Base-by-base conservation (phyloP, 2,113 vertebrate genomes). In the Leptosomus discolor region DNA sequence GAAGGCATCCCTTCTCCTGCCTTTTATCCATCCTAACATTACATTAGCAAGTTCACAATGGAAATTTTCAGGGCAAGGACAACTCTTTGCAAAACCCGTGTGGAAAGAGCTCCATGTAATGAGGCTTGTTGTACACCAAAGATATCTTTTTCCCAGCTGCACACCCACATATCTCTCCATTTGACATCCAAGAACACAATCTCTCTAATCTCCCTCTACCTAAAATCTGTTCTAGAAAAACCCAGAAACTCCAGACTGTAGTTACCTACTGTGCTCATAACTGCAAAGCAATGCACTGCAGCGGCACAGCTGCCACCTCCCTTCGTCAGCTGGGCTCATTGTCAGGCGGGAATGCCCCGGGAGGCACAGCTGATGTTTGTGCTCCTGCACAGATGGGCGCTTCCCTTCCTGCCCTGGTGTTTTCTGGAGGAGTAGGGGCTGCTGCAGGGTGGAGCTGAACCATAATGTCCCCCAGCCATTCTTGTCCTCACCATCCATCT, bases 351-450 rank as follows among this genome's bases (percentile, higher is more conserved):
- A 67, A 82, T 37, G 94, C 89, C 94, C 95, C 37, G 1, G 95
- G 89, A 87, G 92, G 84, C 81, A 61, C 94, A 96, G 95, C 90
- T 97, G 96, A 95, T 91, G 84, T 92, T 94, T 91, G 73, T 45
- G 73, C 53, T 94, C 86, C 95, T 51, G 91, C 92, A 97, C 97
- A 96, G 94, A 94, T 96, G 95, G 91, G 84, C 11, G 0, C 73
- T 79, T 19, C 80, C 86, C 73, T 63, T 56, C 89, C 83, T 91
- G 88, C 73, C 88, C 85, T 36, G 84, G 80, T 21, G 12, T 46
- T 68, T 64, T 41, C 80, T 82, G 76, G 23, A 74, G 0, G 4
- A n/a, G 48, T 5, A 27, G 86, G 69, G 48, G 39, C 79, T 91
- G 94, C 91, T 87, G 86, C 39, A 22, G 82, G 81, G 45, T 41